Evolutionary conservation across 2,797 vertebrate genomes (phyloP).

Genomic region (Tragelaphus oryx): DNA sequence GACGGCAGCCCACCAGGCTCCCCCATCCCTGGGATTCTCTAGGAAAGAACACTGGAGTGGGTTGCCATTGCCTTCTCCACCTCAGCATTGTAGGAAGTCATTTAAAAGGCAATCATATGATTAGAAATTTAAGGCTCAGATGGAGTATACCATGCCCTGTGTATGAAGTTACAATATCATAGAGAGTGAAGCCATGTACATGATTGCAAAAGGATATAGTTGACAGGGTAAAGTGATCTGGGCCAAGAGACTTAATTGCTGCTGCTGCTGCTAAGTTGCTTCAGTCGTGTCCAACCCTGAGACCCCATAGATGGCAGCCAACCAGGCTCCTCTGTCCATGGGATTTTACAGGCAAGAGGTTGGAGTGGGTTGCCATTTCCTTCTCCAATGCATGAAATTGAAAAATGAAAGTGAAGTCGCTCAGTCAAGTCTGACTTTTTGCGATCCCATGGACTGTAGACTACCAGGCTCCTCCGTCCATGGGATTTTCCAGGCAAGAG

Average conservation of each 20-base stretch:
- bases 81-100: neutral
- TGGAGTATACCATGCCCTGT: neutral
- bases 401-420: neutral
- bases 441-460: neutral
- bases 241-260: neutral
- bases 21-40: no score
- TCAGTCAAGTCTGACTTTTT: neutral
- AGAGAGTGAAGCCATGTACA: neutral
- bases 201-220: neutral
- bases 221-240: neutral
- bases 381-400: neutral
- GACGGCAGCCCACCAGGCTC: no score
- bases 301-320: neutral
- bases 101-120: neutral
- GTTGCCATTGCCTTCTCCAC: no score
- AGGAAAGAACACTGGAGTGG: no score
- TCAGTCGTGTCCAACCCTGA: accelerated
- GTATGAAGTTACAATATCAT: neutral
- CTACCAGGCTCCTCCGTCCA: neutral
- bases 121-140: neutral
- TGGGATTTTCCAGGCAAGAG: neutral
- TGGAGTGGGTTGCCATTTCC: neutral
- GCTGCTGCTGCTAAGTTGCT: neutral
- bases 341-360: neutral
- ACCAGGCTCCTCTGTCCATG: neutral